Evolutionary conservation across 2,888 invertebrate genomes (phyloP), one percentile per base, ranked within the genome.

Genomic region (Malthinus flaveolus): DNA sequence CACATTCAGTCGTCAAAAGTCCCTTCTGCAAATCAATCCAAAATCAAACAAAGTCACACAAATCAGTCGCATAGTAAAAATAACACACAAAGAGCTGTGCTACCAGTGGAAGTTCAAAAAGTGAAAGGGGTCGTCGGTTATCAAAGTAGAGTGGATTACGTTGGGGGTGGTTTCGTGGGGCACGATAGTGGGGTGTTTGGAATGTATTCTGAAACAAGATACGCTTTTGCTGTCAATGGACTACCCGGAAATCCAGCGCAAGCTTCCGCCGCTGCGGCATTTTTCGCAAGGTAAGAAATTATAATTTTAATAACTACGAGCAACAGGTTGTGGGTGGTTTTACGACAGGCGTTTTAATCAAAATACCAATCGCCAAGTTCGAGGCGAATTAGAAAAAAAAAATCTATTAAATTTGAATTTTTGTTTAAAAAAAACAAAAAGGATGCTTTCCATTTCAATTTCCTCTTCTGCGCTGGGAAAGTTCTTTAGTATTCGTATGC

Each of bases 241-340:
- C 71, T 81, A 60, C 81, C 80, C 11, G 81, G 81, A 55, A 80
- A 80, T 68, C 77, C 80, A 54, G 81, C 82, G 46, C 83, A 83
- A 68, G 81, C 83, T 44, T 82, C 82, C 53, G 83, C 84, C 49
- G 84, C 84, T 44, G 84, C 84, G 56, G 83, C 83, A 61, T 84
- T 84, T 77, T 84, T 84, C 71, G 84, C 84, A 73, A 82, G 84
- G 84, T 84, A 73, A 79, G 80, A 45, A 8, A 53, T 48, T 44
- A 11, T 36, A 37, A 37, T 47, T 46, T 1, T 10, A 4, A 39
- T 9, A 8, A 6, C 37, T n/a, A 1, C 7, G 12, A 39, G 39
- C 39, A 39, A 39, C 39, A 39, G 39, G 39, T 39, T 12, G 5
- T 8, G 13, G 10, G 10, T 3, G 35, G n/a, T 10, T 35, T 35